A percentile compares a stretch with the other conserved stretches of the same genome.
Conservation (phyloP, 1,140 invertebrate genomes). For the Amyelois transitella region DNA sequence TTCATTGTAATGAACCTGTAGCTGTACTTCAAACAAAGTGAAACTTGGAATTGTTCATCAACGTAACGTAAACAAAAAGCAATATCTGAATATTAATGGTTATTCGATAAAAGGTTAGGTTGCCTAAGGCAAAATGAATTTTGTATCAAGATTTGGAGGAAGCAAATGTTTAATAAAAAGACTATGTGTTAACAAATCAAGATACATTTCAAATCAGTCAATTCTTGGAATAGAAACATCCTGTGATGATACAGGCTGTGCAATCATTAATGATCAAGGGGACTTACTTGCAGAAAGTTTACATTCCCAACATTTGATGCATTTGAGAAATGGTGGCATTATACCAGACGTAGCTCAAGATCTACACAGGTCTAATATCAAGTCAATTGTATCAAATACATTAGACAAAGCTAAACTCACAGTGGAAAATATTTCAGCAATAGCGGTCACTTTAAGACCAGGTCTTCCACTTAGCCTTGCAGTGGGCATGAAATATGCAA, state of each 20-base stretch:
- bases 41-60: too few species aligned
- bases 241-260: slow-evolving; percentile 97
- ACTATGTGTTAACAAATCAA: background rate
- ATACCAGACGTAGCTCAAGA: slow-evolving; percentile 90
- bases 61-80: too few species aligned
- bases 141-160: background rate
- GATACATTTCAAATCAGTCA: background rate
- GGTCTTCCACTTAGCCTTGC: slow-evolving; percentile 86
- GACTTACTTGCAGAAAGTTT: slow-evolving; percentile 85
- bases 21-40: too few species aligned
- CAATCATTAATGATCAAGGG: slow-evolving; percentile 85
- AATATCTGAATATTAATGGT: too few species aligned
- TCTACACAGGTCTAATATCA: slow-evolving; percentile 88
- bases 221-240: slow-evolving; percentile 96
- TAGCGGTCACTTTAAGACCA: slow-evolving; percentile 93
- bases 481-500: slow-evolving; percentile 91
- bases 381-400: slow-evolving; percentile 81
- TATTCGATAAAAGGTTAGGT: too few species aligned
- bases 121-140: background rate
- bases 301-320: slow-evolving; percentile 84
- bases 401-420: slow-evolving; percentile 79
- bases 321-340: slow-evolving; percentile 92
- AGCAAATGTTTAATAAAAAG: background rate
- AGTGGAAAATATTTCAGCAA: slow-evolving; percentile 85
- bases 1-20: too few species aligned